Evolutionary conservation across 2,888 invertebrate species (phyloP), one percentile per base, ranked within the genome.

Genomic region (Thecophora atra): DNA sequence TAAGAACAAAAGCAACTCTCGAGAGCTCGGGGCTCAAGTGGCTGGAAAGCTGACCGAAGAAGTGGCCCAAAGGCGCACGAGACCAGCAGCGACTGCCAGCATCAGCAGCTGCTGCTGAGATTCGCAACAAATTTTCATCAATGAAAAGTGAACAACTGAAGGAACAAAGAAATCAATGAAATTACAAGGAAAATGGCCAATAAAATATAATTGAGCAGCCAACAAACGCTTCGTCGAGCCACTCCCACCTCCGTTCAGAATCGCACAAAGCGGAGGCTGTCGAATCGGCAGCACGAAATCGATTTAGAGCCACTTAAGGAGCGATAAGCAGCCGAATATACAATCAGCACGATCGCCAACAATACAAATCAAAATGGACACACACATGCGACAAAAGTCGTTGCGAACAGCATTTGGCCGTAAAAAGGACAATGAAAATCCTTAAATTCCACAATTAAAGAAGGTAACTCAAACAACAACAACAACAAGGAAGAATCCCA

Each of bases 271-370:
- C 82, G 81, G 80, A 77, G 76, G 28, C 60, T 26, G 52, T 67
- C 67, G 13, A 54, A 67, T 67, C 28, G 67, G n/a, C 30, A 51
- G 60, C 60, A 30, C 44, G 62, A 60, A 60, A 77, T 77, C 75
- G 77, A 80, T 83, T 82, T 82, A 80, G 81, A 79, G 81, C 82
- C 83, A 83, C 83, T 83, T 83, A 83, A 83, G 83, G 44, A 28
- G 60, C 30, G 51, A 62, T 60, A 37, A 60, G 47, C 37, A 28
- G 17, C 44, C 15, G 44, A 62, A 26, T 7, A n/a, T 28, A 69
- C 11, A 21, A 58, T 58, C 21, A 28, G 26, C 56, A 44, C 37
- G n/a, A 42, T 62, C 19, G 30, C 47, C 56, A 37, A 56, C 37
- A 28, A 30, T 4, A 30, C 30, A 30, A 8, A 8, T 6, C 5